Evolutionary conservation across 2,113 vertebrate species (phyloP).

Genomic region (Scatophagus argus): DNA sequence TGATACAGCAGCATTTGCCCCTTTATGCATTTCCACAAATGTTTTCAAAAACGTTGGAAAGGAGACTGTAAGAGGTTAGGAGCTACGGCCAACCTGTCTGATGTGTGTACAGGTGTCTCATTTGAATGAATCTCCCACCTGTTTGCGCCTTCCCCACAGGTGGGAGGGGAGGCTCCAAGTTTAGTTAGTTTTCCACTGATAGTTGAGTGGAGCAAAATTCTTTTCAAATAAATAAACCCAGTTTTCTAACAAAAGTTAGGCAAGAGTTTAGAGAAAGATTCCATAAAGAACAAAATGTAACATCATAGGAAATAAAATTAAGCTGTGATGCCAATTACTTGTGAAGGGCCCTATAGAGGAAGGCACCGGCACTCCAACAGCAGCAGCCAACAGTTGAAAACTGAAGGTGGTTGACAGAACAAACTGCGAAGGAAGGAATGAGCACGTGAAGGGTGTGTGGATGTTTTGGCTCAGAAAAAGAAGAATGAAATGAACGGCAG

Average conservation of each 20-base stretch:
- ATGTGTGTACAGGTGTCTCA: no score
- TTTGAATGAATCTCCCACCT: no score
- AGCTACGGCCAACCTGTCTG: no score
- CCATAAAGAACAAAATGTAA: not conserved
- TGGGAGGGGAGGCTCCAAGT: no score
- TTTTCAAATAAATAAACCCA: not conserved
- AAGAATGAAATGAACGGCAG: not conserved
- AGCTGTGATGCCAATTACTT: not conserved
- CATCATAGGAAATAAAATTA: not conserved
- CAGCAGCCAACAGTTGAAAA: not conserved
- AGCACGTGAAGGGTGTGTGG: not conserved
- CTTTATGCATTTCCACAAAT: no score
- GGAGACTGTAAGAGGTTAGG: no score
- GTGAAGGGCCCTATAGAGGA: no score
- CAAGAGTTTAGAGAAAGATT: not conserved
- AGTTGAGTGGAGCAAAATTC: no score
- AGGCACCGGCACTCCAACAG: not conserved
- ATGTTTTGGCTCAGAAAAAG: not conserved
- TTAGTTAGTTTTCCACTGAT: no score
- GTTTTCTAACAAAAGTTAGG: not conserved
- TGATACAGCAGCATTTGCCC: no score
- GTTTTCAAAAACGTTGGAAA: no score
- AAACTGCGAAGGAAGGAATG: not conserved
- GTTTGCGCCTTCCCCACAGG: no score
- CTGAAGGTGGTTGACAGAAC: not conserved